These are phyloP conservation scores for Anguilla megastoma DNA, from an alignment of 2,797 vertebrate species.

Conservation along the genomic window DNA sequence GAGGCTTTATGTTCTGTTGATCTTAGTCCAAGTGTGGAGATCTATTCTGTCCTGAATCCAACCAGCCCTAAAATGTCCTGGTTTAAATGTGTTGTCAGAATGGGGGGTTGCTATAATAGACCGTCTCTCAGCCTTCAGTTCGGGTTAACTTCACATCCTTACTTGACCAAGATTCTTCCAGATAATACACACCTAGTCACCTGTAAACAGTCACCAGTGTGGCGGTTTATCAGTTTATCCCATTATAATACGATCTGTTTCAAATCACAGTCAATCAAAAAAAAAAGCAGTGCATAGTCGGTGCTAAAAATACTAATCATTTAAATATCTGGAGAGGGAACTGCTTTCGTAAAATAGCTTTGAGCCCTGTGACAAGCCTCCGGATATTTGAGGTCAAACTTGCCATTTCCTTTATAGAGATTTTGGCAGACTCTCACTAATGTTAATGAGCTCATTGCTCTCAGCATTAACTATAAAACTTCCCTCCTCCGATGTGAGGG, in stretches of 20 bases:
- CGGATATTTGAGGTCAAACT: constrained; percentile 65
- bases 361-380: constrained; percentile 66
- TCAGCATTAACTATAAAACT: constrained; percentile 59
- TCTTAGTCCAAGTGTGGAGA: too few species aligned
- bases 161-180: too few species aligned
- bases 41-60: too few species aligned
- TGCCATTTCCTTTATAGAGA: constrained; percentile 77
- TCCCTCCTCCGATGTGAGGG: constrained; percentile 59
- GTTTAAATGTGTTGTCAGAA: too few species aligned
- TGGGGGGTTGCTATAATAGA: too few species aligned
- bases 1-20: too few species aligned
- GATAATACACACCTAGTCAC: too few species aligned
- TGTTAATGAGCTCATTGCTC: constrained; percentile 74
- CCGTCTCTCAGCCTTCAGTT: too few species aligned
- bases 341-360: constrained; percentile 59
- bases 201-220: not conserved
- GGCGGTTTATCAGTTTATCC: constrained; percentile 1
- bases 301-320: not conserved
- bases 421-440: constrained; percentile 64
- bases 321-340: constrained; percentile 34
- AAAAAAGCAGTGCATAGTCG: not conserved
- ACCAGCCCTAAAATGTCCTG: too few species aligned
- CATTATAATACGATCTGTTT: not conserved
- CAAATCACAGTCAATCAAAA: not conserved
- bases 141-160: too few species aligned